phyloP scores from a whole-genome alignment of 2,888 invertebrate genomes.

The Tortricodes alternella region DNA sequence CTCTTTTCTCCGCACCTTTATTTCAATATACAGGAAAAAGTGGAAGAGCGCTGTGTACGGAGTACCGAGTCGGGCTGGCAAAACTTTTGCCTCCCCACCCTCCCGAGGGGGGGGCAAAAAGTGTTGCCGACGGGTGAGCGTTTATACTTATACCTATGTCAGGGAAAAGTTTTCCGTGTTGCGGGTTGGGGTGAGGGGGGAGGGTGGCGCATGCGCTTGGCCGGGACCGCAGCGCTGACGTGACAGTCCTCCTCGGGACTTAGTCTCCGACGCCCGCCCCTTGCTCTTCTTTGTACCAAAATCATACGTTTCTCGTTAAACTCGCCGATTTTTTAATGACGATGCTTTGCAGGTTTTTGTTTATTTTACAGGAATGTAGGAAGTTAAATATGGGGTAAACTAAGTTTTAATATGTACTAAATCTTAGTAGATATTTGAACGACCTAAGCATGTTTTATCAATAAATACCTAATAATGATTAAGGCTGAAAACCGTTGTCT shows the following conservation, averaged over 20 bases:
- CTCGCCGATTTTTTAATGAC: constrained; percentile 5
- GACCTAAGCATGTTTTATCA: no score
- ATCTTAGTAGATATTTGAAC: not conserved
- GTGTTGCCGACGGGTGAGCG: constrained; percentile 80
- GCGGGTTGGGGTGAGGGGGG: constrained; percentile 67
- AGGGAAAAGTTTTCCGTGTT: constrained; percentile 83
- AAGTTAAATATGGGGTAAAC: not conserved
- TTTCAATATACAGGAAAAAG: constrained; percentile 83
- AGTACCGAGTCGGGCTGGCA: constrained; percentile 76
- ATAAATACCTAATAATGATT: not conserved
- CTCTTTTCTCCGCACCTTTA: constrained; percentile 82
- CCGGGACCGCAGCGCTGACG: constrained; percentile 64
- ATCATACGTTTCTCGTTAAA: constrained; percentile 14
- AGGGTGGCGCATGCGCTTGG: constrained; percentile 71
- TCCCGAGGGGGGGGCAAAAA: constrained; percentile 74
- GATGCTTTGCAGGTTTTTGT: constrained; percentile 14
- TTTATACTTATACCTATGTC: constrained; percentile 77
- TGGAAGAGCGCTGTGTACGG: constrained; percentile 81
- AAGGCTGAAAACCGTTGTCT: not conserved
- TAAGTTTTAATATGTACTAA: not conserved
- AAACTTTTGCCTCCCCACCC: constrained; percentile 77
- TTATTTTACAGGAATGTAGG: not conserved
- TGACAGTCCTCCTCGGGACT: constrained; percentile 73
- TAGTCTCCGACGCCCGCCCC: constrained; percentile 49
- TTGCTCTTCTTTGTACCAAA: constrained; percentile 32